A percentile compares a stretch with the other conserved stretches of the same genome.
These are phyloP conservation scores for Camelus bactrianus DNA, from an alignment of 2,113 vertebrate species.

Conservation along the genomic window DNA sequence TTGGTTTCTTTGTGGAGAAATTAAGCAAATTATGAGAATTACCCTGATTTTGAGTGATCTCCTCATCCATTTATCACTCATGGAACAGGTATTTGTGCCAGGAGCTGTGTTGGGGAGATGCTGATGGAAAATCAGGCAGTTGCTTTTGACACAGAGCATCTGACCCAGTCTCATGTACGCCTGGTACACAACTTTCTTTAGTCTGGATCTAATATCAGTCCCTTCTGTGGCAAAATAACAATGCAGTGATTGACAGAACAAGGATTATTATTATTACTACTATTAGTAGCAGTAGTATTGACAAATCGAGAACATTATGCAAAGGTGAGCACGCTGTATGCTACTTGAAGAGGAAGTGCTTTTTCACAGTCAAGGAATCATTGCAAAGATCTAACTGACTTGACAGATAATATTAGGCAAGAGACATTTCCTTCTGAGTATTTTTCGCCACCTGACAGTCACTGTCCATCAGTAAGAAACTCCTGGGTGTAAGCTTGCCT, in stretches of 20 bases:
- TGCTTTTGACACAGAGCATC: background rate
- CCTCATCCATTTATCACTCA: background rate
- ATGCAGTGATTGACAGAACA: background rate
- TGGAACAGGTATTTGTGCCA: background rate
- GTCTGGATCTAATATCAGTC: background rate
- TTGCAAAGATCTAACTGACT: slow-evolving; percentile 21
- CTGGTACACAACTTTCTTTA: background rate
- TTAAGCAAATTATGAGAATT: background rate
- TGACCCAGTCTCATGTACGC: background rate
- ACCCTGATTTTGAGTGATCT: background rate
- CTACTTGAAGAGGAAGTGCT: background rate
- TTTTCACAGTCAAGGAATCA: slow-evolving; percentile 7
- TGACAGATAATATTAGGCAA: background rate
- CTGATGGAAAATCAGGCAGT: background rate
- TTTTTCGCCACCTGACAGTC: background rate
- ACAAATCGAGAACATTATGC: background rate
- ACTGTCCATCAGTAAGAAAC: slow-evolving; percentile 11
- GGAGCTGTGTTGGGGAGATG: background rate
- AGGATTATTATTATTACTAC: background rate
- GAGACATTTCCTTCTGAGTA: background rate
- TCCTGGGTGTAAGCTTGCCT: slow-evolving; percentile 9
- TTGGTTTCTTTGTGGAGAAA: background rate
- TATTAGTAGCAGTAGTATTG: fast-evolving
- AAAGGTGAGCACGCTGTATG: background rate
- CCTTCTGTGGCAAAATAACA: background rate